Percentiles rank a stretch among this genome's conserved stretches.
Evolutionary conservation across 2,888 invertebrate genomes (phyloP).

Genomic region (Antheraea yamamai): DNA sequence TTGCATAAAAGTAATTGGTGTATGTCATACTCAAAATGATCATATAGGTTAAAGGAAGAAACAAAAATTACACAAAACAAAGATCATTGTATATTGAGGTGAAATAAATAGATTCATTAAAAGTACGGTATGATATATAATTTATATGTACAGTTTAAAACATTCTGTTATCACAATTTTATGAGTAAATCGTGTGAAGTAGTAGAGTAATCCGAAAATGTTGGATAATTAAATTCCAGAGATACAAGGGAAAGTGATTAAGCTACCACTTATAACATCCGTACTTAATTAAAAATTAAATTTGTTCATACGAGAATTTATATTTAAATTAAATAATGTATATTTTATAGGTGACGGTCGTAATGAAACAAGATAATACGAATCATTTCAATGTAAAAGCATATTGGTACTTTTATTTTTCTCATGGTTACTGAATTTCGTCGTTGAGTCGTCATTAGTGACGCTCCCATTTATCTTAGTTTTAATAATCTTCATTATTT

Average conservation of each 20-base stretch:
- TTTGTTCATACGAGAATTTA: neutral
- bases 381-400: neutral
- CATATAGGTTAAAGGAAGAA: neutral
- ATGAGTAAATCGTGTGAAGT: slow-evolving; percentile 9
- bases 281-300: slow-evolving; percentile 8
- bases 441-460: too few species aligned
- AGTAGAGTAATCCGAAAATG: slow-evolving; percentile 17
- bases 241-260: slow-evolving; percentile 19
- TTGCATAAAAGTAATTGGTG: neutral
- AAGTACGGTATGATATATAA: neutral
- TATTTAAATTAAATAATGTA: neutral
- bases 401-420: neutral
- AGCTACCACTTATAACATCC: slow-evolving; percentile 12
- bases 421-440: neutral
- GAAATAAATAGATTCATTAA: neutral
- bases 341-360: neutral
- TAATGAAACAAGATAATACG: neutral
- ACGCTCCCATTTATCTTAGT: too few species aligned
- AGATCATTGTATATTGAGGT: neutral
- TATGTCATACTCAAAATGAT: neutral
- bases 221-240: slow-evolving; percentile 22
- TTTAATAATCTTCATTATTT: too few species aligned
- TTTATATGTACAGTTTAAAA: neutral
- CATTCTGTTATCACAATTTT: slow-evolving; percentile 4
- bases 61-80: neutral